These are phyloP conservation scores for Ectobius pallidus DNA, from an alignment of 2,888 invertebrate genomes.

Conservation along the genomic window DNA sequence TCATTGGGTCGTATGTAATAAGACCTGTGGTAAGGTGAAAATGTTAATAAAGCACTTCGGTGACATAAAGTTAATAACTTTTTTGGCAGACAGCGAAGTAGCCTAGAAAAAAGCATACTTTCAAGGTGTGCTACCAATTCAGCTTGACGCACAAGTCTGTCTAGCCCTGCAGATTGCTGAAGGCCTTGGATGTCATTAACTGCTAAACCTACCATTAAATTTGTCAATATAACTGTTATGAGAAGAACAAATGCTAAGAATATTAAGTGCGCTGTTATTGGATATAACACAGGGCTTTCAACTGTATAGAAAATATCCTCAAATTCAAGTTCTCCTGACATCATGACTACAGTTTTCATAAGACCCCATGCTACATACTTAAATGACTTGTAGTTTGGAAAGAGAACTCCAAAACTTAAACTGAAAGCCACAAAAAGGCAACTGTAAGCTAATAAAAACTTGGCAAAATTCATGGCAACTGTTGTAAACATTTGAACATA, in stretches of 20 bases:
- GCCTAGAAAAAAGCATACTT: constrained; percentile 79
- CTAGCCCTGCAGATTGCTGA: constrained; percentile 66
- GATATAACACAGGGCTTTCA: constrained; percentile 63
- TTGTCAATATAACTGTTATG: constrained; percentile 82
- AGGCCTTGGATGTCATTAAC: constrained; percentile 79
- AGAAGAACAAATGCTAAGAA: constrained; percentile 78
- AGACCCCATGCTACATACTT: constrained; percentile 66
- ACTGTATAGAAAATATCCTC: constrained; percentile 78
- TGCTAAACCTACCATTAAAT: constrained; percentile 82
- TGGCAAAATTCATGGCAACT: constrained; percentile 80
- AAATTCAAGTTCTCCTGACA: constrained; percentile 86
- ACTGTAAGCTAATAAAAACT: constrained; percentile 80
- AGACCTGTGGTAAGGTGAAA: constrained; percentile 73
- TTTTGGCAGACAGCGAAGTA: constrained; percentile 64
- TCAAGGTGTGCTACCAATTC: constrained; percentile 82
- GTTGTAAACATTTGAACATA: constrained; percentile 90
- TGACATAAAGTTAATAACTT: constrained; percentile 70
- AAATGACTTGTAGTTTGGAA: constrained; percentile 77
- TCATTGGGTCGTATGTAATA: constrained; percentile 82
- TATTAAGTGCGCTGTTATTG: constrained; percentile 76
- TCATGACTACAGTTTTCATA: constrained; percentile 84
- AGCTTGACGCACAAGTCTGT: constrained; percentile 80
- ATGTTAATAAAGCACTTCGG: constrained; percentile 75
- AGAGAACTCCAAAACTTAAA: constrained; percentile 80
- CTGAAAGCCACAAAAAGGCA: constrained; percentile 82